A percentile compares a stretch with the other conserved stretches of the same genome.
Conservation (phyloP, 2,797 vertebrate genomes). For the Phoeniculus purpureus region DNA sequence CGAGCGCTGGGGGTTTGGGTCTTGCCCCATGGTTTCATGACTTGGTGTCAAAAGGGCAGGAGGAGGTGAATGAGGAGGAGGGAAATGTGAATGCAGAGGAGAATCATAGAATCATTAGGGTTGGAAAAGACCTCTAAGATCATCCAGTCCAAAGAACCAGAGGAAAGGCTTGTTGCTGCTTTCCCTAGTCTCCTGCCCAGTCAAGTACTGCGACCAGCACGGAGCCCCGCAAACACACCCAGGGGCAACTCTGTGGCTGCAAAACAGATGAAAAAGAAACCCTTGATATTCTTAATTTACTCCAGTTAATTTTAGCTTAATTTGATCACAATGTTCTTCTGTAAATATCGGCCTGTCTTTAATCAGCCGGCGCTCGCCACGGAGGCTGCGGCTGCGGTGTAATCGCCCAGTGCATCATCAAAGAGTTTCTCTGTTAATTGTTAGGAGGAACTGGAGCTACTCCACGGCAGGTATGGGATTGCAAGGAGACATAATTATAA, state of each 20-base stretch:
- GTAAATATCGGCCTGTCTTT: constrained; percentile 67
- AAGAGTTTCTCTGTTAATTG: constrained; percentile 70
- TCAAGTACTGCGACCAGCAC: not conserved
- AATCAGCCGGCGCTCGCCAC: constrained; percentile 34
- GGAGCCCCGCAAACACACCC: not conserved
- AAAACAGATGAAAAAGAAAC: constrained; percentile 10
- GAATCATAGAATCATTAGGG: too few relatives aligned
- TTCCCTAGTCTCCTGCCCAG: not conserved
- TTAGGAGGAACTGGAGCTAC: constrained; percentile 40
- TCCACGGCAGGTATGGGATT: constrained; percentile 70
- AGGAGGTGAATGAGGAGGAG: not conserved
- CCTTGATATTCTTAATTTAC: constrained; percentile 5
- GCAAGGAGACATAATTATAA: constrained; percentile 73
- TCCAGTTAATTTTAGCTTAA: constrained; percentile 73
- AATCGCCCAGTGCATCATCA: constrained; percentile 58
- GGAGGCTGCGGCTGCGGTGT: constrained; percentile 21
- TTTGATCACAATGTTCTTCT: constrained; percentile 66
- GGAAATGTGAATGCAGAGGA: not conserved
- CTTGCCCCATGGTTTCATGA: not conserved
- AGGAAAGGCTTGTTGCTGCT: not conserved
- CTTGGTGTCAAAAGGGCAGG: not conserved
- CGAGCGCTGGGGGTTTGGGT: not conserved
- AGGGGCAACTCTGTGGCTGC: not conserved
- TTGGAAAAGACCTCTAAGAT: too few relatives aligned
- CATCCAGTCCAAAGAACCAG: not conserved